Base-by-base conservation (phyloP, 2,797 vertebrate genomes). In the Danio jaintianensis region DNA sequence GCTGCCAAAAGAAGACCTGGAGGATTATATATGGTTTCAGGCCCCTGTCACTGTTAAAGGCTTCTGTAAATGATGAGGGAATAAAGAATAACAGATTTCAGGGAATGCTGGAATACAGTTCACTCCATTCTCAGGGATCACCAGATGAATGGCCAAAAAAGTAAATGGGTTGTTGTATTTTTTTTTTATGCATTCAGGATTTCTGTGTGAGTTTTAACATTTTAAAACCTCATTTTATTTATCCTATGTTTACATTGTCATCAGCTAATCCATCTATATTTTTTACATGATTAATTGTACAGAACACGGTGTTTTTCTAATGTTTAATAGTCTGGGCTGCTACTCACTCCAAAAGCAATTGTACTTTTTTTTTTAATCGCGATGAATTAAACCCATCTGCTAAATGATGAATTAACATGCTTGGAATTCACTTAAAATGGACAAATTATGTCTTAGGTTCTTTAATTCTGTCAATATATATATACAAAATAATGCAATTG, bases 21-120 rank as follows among this genome's bases (percentile, higher is more conserved):
- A 95, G 64, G 95, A 98, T 84, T 99, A 97, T 3, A 83, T 99
- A 64, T 99, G 98, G 98, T 99, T 97, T 89, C 97, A 99, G 91
- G 95, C 97, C 10, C 96, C 97, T 0, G 86, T 95, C 87, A 92
- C 92, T 0, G 91, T 99, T 36, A 98, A 95, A 86, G 98, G 98
- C 52, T 95, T 98, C 85, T 90, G 74, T 83, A 87, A 89, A 84
- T 90, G 74, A 88, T 9, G 18, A 67, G 71, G 48, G 43, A 71
- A 82, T 53, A 64, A 59, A 71, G 47, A 61, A 38, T 8, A 42
- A 56, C 43, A 20, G 47, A 59, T 58, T 82, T 79, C n/a, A 66
- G 36, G 43, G 8, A 56, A 68, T 63, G 18, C 20, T 50, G n/a
- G 8, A 50, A 22, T 29, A 76, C 6, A 70, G 22, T 77, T 72